A percentile compares a stretch with the other conserved stretches of the same genome.
phyloP scores from a whole-genome alignment of 2,113 vertebrate species.

The Pelusios castaneus region DNA sequence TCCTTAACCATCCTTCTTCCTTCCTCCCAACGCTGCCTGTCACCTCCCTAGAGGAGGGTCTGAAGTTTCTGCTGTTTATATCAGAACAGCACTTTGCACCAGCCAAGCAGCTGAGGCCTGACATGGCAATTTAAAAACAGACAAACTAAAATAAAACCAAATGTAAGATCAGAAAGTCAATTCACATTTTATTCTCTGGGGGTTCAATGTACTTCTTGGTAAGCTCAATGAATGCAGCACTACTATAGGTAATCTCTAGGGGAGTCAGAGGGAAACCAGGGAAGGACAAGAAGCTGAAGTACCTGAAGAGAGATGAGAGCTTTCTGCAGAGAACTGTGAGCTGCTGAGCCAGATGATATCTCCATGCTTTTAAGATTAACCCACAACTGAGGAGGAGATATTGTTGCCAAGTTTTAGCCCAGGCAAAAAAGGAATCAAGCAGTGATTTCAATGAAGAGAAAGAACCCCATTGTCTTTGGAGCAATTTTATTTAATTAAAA shows the following conservation, averaged over 20 bases:
- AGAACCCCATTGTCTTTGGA: background rate
- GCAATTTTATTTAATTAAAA: background rate
- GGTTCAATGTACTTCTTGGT: background rate
- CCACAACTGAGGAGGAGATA: slow-evolving; percentile 8
- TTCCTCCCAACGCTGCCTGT: background rate
- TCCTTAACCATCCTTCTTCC: slow-evolving; percentile 11
- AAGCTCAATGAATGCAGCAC: background rate
- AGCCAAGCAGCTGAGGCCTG: background rate
- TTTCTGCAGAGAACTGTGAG: background rate
- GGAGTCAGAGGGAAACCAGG: background rate
- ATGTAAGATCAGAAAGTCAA: background rate
- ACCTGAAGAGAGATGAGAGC: background rate
- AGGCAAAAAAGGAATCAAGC: background rate
- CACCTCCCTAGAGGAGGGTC: background rate
- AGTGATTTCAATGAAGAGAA: background rate
- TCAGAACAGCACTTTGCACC: background rate
- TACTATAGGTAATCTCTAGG: background rate
- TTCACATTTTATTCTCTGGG: background rate
- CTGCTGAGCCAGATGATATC: background rate
- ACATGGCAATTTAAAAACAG: background rate
- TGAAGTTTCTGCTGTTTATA: background rate
- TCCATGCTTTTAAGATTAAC: slow-evolving; percentile 18
- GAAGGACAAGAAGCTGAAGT: background rate
- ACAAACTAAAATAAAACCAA: background rate
- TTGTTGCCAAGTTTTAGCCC: background rate